Percentiles rank a stretch among this genome's conserved stretches.
These are phyloP conservation scores for Lepetodrilus schrolli DNA, from an alignment of 2,888 invertebrate genomes.

Conservation along the genomic window DNA sequence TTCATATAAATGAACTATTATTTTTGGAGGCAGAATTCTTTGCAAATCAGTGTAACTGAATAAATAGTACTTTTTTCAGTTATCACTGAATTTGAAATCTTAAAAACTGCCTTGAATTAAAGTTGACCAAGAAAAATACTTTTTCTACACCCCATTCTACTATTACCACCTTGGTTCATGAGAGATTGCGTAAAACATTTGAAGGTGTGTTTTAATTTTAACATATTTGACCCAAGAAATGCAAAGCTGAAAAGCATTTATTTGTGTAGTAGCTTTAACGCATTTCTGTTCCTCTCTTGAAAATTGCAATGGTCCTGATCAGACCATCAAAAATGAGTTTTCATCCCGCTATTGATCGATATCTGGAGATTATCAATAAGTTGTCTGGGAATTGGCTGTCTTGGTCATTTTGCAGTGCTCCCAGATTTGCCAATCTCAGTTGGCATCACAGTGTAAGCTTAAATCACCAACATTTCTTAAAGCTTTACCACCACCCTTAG, in stretches of 20 bases:
- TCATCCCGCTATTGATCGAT: constrained; percentile 11
- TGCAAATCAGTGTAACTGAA: not conserved
- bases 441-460: no score
- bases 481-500: no score
- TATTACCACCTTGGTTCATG: no score
- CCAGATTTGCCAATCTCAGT: constrained; percentile 15
- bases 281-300: constrained; percentile 11
- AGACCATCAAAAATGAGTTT: constrained; percentile 21
- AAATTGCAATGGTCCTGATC: constrained; percentile 14
- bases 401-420: not conserved
- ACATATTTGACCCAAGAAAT: no score
- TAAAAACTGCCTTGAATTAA: no score
- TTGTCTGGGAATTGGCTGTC: constrained; percentile 15
- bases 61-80: constrained; percentile 10
- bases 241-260: constrained; percentile 2
- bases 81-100: not conserved
- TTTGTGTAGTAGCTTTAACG: not conserved
- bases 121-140: no score
- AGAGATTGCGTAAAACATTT: no score
- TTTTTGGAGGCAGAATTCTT: constrained; percentile 5
- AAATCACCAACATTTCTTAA: no score
- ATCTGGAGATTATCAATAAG: constrained; percentile 15
- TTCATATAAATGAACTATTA: not conserved
- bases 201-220: no score
- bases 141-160: no score